Evolutionary conservation across 2,888 invertebrate species (phyloP).

Genomic region (Agrochola lota): DNA sequence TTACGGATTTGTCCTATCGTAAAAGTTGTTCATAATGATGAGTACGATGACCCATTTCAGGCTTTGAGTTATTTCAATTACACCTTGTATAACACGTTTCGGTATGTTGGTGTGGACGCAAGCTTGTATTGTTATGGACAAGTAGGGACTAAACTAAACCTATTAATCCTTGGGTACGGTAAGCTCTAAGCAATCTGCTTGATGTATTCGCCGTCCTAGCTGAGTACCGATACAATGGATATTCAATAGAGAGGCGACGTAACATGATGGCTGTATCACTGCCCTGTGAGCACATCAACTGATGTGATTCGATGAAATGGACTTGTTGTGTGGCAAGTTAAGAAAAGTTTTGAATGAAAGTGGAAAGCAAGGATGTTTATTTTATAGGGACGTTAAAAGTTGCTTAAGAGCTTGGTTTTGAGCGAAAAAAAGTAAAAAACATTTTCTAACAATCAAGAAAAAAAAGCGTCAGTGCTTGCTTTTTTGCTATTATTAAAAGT

Average conservation of each 20-base stretch:
- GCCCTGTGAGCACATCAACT: background rate
- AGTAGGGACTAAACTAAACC: background rate
- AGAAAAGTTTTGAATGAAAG: background rate
- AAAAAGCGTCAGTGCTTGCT: too few species aligned
- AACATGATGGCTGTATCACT: constrained; percentile 10
- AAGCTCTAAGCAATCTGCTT: constrained; percentile 45
- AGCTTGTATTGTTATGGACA: background rate
- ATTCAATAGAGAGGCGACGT: constrained; percentile 28
- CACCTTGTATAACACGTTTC: background rate
- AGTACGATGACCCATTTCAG: background rate
- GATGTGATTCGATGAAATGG: constrained; percentile 11
- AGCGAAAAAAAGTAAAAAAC: background rate
- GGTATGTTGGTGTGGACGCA: background rate
- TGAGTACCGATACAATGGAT: constrained; percentile 35
- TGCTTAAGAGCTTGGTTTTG: too few species aligned
- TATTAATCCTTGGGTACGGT: background rate
- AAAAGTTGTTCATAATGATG: background rate
- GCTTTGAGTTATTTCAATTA: background rate
- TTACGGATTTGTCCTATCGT: background rate
- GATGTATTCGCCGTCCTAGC: constrained; percentile 44
- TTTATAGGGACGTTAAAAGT: background rate
- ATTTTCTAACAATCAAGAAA: background rate
- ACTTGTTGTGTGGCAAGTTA: background rate
- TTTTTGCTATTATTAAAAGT: too few species aligned
- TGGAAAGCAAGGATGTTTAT: background rate